phyloP scores from a whole-genome alignment of 2,113 vertebrate species.

The Polyodon spathula region DNA sequence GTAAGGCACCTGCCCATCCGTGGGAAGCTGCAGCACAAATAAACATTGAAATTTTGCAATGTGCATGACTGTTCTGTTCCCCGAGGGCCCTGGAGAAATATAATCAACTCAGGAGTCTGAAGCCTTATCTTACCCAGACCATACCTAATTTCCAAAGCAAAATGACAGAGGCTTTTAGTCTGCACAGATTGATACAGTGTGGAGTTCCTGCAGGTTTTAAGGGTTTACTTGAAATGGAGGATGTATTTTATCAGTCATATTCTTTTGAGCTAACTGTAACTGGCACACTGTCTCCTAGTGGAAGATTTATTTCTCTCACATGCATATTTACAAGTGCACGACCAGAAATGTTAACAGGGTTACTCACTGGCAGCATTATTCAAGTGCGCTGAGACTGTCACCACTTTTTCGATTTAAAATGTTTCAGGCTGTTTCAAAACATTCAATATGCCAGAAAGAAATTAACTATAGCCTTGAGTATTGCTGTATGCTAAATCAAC shows the following conservation, averaged over 20 bases:
- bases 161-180: no score
- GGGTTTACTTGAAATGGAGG: no score
- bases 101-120: background rate
- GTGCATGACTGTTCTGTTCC: background rate
- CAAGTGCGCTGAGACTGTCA: background rate
- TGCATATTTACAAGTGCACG: background rate
- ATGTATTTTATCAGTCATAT: no score
- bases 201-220: no score
- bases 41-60: background rate
- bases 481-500: background rate
- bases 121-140: slow-evolving; percentile 3
- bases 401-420: background rate
- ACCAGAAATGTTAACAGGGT: background rate
- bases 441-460: background rate
- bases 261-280: no score
- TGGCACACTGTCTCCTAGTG: no score
- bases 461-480: background rate
- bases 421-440: background rate
- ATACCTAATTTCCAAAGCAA: background rate
- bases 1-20: slow-evolving; percentile 6
- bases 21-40: slow-evolving; percentile 4
- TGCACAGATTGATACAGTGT: no score
- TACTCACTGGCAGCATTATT: background rate
- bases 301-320: no score
- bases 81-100: background rate